A percentile compares a stretch with the other conserved stretches of the same genome.
Conservation (phyloP, 2,113 vertebrate species). For the Rhabdomys dilectus region DNA sequence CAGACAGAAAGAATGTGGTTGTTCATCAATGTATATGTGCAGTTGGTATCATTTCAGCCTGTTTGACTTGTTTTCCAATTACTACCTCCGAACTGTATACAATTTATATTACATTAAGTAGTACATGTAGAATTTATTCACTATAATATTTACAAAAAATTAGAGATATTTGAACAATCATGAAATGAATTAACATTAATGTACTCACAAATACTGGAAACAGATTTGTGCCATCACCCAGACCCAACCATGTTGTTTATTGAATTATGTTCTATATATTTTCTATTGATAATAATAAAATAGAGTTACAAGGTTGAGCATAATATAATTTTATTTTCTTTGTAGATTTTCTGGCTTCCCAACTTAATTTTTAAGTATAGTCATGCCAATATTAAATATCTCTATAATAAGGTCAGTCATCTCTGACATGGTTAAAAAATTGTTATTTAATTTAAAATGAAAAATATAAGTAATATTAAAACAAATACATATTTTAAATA, state of each 20-base stretch:
- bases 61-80: neutral
- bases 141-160: neutral
- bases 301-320: neutral
- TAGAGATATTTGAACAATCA: neutral
- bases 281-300: neutral
- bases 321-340: neutral
- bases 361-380: neutral
- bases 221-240: neutral
- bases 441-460: neutral
- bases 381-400: neutral
- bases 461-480: neutral
- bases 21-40: neutral
- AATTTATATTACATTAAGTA: neutral
- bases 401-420: neutral
- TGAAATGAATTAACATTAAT: neutral
- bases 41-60: neutral
- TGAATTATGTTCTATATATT: neutral
- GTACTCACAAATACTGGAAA: neutral
- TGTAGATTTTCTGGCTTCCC: neutral
- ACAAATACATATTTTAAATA: neutral
- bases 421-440: neutral
- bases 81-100: neutral
- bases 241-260: neutral
- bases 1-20: constrained; percentile 18
- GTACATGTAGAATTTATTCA: neutral